A percentile compares a stretch with the other conserved stretches of the same genome.
These are phyloP conservation scores for Pristionchus japonicus DNA, from an alignment of 2,888 invertebrate species.

Conservation along the genomic window DNA sequence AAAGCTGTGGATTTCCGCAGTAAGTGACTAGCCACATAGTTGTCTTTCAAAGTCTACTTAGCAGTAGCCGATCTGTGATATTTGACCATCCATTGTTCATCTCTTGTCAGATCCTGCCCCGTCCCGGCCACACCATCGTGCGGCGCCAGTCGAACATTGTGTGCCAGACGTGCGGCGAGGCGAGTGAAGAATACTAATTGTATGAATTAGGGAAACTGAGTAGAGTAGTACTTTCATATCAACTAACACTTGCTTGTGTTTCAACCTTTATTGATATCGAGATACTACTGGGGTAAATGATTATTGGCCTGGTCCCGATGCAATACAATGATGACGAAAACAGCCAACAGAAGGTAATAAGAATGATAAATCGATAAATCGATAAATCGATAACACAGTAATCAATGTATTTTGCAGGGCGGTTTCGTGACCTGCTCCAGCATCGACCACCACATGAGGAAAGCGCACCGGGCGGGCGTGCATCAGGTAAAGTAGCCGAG, in stretches of 20 bases:
- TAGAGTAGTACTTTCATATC: too few relatives aligned
- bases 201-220: not conserved
- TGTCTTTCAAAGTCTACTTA: too few relatives aligned
- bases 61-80: not conserved
- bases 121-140: not conserved
- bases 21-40: too few relatives aligned
- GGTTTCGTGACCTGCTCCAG: not conserved
- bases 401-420: not conserved
- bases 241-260: too few relatives aligned
- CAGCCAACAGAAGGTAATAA: too few relatives aligned
- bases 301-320: too few relatives aligned
- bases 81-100: not conserved
- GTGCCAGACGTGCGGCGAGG: constrained; percentile 30
- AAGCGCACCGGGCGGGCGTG: not conserved
- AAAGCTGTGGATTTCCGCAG: too few relatives aligned
- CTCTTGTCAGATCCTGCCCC: not conserved
- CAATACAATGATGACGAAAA: too few relatives aligned
- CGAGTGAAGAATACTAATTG: not conserved
- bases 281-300: too few relatives aligned
- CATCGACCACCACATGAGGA: constrained; percentile 5
- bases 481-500: not conserved
- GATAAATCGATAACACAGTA: too few relatives aligned
- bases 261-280: too few relatives aligned
- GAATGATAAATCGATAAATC: not conserved
- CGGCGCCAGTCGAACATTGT: not conserved